Conservation (phyloP, 2,113 vertebrate species). For the Phoxinus phoxinus region DNA sequence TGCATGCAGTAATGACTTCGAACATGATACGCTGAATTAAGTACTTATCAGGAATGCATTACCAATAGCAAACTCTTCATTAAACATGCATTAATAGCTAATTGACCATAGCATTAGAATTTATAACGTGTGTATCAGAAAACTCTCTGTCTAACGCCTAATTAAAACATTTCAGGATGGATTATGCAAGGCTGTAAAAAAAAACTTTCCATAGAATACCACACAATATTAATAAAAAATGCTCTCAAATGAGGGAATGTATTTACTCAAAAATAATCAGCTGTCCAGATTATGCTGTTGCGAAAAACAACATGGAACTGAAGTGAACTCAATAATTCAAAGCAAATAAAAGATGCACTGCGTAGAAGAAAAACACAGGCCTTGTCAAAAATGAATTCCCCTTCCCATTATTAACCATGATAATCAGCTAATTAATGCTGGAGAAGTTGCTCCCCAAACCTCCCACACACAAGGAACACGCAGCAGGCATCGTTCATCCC, state of each 20-base stretch:
- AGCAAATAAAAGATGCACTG: constrained; percentile 28
- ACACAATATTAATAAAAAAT: neutral
- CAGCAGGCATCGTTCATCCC: constrained; percentile 28
- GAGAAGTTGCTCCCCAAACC: constrained; percentile 7
- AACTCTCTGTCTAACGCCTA: neutral
- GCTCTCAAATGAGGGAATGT: neutral
- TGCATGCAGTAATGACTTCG: constrained; percentile 11
- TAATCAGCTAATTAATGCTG: constrained; percentile 33
- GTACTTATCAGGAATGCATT: constrained; percentile 47
- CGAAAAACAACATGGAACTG: neutral
- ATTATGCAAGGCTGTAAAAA: neutral
- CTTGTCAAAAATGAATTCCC: neutral
- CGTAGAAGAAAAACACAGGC: neutral
- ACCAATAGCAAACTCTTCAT: constrained; percentile 40
- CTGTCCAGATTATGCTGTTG: neutral
- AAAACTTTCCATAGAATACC: neutral
- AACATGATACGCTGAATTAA: constrained; percentile 46
- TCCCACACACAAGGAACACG: neutral
- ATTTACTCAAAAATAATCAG: neutral
- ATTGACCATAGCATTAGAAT: constrained; percentile 24
- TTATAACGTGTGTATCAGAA: constrained; percentile 21
- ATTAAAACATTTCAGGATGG: neutral
- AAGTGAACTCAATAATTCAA: constrained; percentile 34
- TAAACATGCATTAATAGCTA: constrained; percentile 37
- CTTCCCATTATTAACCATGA: constrained; percentile 21